Evolutionary conservation across 2,888 invertebrate species (phyloP), one percentile per base, ranked within the genome.

Genomic region (Cyrtodaria siliqua): DNA sequence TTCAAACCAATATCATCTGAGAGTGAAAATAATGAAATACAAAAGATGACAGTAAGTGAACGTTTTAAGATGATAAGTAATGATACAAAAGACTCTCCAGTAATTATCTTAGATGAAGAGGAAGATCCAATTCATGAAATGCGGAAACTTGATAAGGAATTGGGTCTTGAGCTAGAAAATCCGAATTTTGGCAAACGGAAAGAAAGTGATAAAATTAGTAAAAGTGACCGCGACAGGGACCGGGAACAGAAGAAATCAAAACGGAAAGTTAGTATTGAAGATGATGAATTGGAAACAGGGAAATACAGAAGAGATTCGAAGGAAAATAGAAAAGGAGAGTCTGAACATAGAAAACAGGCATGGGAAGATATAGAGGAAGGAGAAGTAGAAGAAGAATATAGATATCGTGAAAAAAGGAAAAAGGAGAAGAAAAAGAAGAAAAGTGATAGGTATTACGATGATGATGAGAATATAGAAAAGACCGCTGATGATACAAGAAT

Each of bases 101-200:
- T 33, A 38, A 61, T 68, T 0, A 66, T 24, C 9, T 44, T 67
- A 38, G 42, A 66, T 1, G 76, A 69, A 12, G 76, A 76, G 18
- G 76, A 76, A 59, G 72, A 76, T 59, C 79, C 79, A 14, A 74
- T 79, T 29, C 79, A 79, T 78, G 74, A 79, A 79, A 79, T 79
- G 79, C 49, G 73, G n/a, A 77, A 73, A 56, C 57, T 68, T 16
- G 72, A 73, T 56, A 76, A 77, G 61, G 67, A 80, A 61, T 52
- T 69, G 18, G 70, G 73, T 42, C 47, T 70, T 18, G 77, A 79
- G 55, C 53, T 68, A 44, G 76, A 67, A 27, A 71, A 75, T 26
- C 63, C 78, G 24, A 72, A 67, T 55, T 64, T 61, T 38, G 55
- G 68, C 27, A 79, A 74, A 52, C 71, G 62, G 38, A 69, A 72